Percentiles rank a stretch among this genome's conserved stretches.
Evolutionary conservation across 2,113 vertebrate species (phyloP).

Genomic region (Microtus oregoni): DNA sequence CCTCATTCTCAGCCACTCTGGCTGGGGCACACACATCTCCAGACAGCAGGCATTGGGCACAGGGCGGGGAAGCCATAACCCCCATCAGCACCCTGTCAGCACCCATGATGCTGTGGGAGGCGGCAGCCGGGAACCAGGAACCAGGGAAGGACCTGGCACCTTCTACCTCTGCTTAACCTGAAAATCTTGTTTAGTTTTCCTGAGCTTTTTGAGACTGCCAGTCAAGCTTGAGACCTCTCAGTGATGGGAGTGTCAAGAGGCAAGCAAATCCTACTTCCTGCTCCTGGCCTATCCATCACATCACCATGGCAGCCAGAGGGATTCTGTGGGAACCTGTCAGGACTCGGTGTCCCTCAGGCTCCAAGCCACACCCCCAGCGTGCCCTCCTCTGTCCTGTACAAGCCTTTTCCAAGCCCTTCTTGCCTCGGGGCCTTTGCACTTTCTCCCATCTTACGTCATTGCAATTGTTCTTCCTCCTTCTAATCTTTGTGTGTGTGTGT

Average conservation of each 20-base stretch:
- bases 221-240: not conserved
- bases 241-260: not conserved
- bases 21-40: not conserved
- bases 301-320: not conserved
- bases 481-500: not conserved
- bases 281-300: not conserved
- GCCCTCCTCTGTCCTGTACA: not conserved
- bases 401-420: not conserved
- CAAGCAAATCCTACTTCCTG: not conserved
- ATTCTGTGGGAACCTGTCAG: not conserved
- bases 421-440: slow-evolving; percentile 41
- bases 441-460: not conserved
- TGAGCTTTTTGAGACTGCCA: slow-evolving; percentile 49
- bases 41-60: rapidly evolving
- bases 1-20: not conserved
- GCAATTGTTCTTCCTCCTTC: too few species aligned
- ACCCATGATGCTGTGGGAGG: not conserved
- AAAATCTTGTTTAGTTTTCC: slow-evolving; percentile 66
- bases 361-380: not conserved
- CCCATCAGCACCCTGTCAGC: too few species aligned
- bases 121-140: rapidly evolving
- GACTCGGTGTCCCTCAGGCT: not conserved
- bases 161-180: not conserved
- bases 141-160: not conserved
- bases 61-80: not conserved